Conservation (phyloP, 2,888 invertebrate genomes). For the Heteropelma amictum region DNA sequence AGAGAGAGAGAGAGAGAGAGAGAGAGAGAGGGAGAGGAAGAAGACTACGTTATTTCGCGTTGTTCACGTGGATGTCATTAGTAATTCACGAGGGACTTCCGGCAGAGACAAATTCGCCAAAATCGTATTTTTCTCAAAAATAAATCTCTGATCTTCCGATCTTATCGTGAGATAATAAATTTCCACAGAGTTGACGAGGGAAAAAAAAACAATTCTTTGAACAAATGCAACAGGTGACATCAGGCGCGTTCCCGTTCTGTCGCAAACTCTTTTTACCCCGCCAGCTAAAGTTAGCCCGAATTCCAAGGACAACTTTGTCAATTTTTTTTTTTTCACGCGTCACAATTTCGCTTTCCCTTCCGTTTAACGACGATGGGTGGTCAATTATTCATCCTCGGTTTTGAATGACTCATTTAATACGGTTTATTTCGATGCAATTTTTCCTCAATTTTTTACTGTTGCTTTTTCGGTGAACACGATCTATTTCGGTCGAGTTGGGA, state of each 20-base stretch:
- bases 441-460: not conserved
- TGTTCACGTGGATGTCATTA: conserved; percentile 19
- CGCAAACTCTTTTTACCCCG: not conserved
- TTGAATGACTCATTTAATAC: no score
- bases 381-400: conserved; percentile 16
- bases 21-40: not conserved
- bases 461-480: not conserved
- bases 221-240: not conserved
- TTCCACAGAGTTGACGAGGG: not conserved
- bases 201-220: not conserved
- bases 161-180: not conserved
- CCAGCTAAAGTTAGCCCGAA: conserved; percentile 30
- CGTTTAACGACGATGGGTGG: not conserved
- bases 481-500: not conserved
- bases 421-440: not conserved
- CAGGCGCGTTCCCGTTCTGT: not conserved
- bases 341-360: not conserved
- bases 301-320: conserved; percentile 38
- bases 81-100: conserved; percentile 25
- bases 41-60: conserved; percentile 7
- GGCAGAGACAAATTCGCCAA: not conserved
- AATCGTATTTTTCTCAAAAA: not conserved
- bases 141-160: not conserved
- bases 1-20: not conserved
- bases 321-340: not conserved